Evolutionary conservation across 2,113 vertebrate species (phyloP).

Genomic region (Pteronura brasiliensis): DNA sequence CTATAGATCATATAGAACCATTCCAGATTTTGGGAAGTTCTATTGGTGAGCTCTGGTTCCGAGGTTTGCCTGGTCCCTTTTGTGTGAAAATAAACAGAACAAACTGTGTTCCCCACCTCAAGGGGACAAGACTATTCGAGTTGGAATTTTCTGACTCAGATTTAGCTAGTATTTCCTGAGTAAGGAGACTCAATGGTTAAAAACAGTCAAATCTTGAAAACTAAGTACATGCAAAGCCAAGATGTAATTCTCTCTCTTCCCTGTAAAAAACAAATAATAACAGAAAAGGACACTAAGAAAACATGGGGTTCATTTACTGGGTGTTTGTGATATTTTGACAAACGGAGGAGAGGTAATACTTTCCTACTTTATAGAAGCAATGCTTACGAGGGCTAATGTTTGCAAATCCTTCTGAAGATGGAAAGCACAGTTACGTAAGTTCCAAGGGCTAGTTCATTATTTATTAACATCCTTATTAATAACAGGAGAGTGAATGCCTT

Average conservation of each 20-base stretch:
- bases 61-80: not conserved
- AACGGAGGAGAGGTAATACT: not conserved
- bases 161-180: not conserved
- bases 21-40: not conserved
- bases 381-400: not conserved
- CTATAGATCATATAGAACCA: not conserved
- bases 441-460: not conserved
- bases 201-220: not conserved
- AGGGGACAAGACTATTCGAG: not conserved
- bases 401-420: not conserved
- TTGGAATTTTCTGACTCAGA: not conserved
- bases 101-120: not conserved
- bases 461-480: constrained; percentile 39
- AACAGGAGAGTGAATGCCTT: not conserved
- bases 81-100: not conserved
- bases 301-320: not conserved
- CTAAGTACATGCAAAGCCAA: not conserved
- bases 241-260: not conserved
- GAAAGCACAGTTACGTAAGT: not conserved
- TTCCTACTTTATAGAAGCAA: not conserved
- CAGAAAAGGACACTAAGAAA: not conserved
- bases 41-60: not conserved
- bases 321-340: not conserved
- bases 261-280: not conserved
- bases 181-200: not conserved